Conservation (phyloP, 2,113 vertebrate genomes). For the Hippotragus niger region DNA sequence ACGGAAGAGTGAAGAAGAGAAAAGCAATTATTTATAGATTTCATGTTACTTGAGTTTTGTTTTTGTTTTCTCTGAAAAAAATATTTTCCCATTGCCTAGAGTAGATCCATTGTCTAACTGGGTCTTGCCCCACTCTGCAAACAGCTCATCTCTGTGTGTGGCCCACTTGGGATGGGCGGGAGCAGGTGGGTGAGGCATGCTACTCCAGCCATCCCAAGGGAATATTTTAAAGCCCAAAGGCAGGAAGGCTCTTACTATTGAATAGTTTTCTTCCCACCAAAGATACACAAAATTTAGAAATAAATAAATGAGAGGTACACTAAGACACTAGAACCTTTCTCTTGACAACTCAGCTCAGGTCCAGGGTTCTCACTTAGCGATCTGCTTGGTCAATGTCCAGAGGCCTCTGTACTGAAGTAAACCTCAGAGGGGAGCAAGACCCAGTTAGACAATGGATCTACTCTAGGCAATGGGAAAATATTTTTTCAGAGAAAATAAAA, state of each 20-base stretch:
- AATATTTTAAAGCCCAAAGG: not conserved
- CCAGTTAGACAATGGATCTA: not conserved
- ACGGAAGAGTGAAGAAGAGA: not conserved
- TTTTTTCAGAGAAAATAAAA: slow-evolving; percentile 35
- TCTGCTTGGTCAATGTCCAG: not conserved
- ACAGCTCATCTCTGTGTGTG: slow-evolving; percentile 25
- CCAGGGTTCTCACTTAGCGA: too few relatives aligned
- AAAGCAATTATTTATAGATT: not conserved
- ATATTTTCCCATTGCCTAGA: not conserved
- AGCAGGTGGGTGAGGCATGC: not conserved
- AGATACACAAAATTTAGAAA: not conserved
- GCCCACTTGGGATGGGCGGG: not conserved
- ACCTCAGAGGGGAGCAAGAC: not conserved
- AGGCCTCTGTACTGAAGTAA: not conserved
- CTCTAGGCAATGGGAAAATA: not conserved
- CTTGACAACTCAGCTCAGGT: not conserved
- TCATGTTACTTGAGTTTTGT: not conserved
- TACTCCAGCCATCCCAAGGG: not conserved
- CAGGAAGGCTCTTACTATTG: not conserved
- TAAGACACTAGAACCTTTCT: not conserved
- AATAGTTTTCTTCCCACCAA: not conserved
- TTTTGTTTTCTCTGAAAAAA: slow-evolving; percentile 40
- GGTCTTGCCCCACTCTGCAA: not conserved
- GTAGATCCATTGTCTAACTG: not conserved
- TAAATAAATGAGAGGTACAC: not conserved